Evolutionary conservation across 92 coral and sea anemone species (phyloP), one percentile per base, ranked within the genome.

Genomic region (Phymanthus crucifer): DNA sequence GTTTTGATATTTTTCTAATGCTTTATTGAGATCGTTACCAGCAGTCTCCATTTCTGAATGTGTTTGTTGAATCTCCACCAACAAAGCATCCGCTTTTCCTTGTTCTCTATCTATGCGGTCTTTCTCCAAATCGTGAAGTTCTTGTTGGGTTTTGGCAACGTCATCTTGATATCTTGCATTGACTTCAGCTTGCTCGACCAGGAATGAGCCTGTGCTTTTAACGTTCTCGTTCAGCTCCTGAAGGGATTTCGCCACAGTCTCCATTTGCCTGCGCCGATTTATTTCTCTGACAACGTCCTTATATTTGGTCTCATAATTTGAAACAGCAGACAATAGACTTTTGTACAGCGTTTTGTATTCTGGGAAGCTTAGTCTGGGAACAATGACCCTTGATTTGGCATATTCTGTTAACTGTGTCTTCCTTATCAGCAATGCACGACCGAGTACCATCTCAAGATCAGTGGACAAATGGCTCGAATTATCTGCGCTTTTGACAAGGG

Each of bases 401-500:
- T 82, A 82, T 57, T 82, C 81, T 66, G 80, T 82, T 32, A 82
- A 58, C 65, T 74, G 73, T 43, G 86, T 82, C 86, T 82, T 82
- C 29, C 70, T 31, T 58, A 82, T 34, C 48, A 82, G 35, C 50
- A 82, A 67, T 17, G 74, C 86, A 64, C 86, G 80, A 13, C 86
- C 86, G 54, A 82, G 80, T 32, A 74, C 80, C 86, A 82, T 71
- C 54, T 82, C 78, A 12, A 82, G 83, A 52, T 79, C 83, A 45
- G 40, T 47, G 29, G 83, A 79, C 45, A 79, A 69, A 69, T 56
- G 54, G 43, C 46, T 67, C 38, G 83, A 68, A 33, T 32, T 65
- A 19, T 76, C 34, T 29, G 71, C 70, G 32, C 80, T 32, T 76
- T 37, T 56, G 1, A 65, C 26, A 24, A 79, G 76, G 48, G 83